Base-by-base conservation (phyloP, 1,140 invertebrate species). In the Drosophila nikananu region DNA sequence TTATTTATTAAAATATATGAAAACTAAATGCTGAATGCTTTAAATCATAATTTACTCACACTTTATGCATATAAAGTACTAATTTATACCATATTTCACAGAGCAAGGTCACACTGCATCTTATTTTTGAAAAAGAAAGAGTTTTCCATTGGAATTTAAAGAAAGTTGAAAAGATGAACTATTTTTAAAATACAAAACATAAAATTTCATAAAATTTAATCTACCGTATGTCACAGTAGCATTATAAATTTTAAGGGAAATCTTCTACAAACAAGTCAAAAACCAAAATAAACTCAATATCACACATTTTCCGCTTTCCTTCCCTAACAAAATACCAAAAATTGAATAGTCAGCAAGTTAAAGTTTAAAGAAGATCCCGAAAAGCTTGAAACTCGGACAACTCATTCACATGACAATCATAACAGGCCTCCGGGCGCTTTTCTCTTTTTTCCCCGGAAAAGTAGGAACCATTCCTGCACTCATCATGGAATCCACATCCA, bases 341-440 rank as follows among this genome's bases (percentile, higher is more conserved):
- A 52, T 35, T 65, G 21, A 70, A 42, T 23, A n/a, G 17, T n/a
- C 27, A 19, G 32, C 19, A 52, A 25, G 35, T 57, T 57, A 39
- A 57, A 57, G 21, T 48, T 63, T 75, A 62, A 73, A 48, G 54
- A 37, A 37, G 27, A 19, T 12, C 17, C 64, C 39, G 3, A 39
- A 19, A 32, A 39, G 49, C 66, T 42, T 42, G 21, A 52, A 74
- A 73, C 76, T 61, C 54, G 62, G 54, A 67, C 78, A 79, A 78
- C 59, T 84, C 78, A 78, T 78, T 81, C 71, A 81, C 64, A 86
- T 76, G 82, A 78, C 82, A 86, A 86, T 86, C 82, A 86, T 82
- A 86, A 86, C 83, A 79, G 76, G 44, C 55, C 83, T 71, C 59
- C 70, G 52, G 83, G 82, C 77, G 82, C 67, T 10, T 55, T 55